These are phyloP conservation scores for Ancistrus triradiatus DNA, from an alignment of 2,113 vertebrate species.

Conservation along the genomic window DNA sequence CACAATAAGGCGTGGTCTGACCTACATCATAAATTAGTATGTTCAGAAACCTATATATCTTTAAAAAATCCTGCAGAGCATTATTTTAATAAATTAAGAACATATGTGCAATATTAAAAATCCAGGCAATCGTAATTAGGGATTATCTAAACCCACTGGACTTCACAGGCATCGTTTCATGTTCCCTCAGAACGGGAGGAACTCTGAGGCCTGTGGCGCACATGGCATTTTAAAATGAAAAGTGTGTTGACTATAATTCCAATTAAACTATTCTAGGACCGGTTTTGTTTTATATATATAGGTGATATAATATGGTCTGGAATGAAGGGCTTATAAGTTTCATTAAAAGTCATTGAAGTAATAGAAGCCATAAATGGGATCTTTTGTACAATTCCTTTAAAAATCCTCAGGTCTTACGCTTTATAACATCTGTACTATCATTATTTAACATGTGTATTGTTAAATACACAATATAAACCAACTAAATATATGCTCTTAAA, in stretches of 20 bases:
- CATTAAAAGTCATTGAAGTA: too few species aligned
- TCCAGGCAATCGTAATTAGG: conserved; percentile 9
- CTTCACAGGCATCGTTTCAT: conserved; percentile 7
- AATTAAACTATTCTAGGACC: too few species aligned
- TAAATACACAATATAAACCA: too few species aligned
- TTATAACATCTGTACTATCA: too few species aligned
- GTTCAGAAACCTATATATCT: conserved; percentile 10
- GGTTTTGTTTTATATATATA: too few species aligned
- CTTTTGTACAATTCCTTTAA: too few species aligned
- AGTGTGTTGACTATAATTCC: not conserved
- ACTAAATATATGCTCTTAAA: too few species aligned
- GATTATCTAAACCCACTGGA: conserved; percentile 23
- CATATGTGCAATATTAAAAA: conserved; percentile 7
- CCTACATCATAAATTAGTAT: conserved; percentile 17
- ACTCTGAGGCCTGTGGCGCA: conserved; percentile 3
- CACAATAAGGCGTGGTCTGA: not conserved
- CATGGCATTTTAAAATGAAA: not conserved
- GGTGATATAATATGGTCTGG: too few species aligned
- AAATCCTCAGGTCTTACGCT: too few species aligned
- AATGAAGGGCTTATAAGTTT: too few species aligned
- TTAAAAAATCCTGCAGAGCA: not conserved
- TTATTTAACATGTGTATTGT: too few species aligned
- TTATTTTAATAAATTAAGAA: conserved; percentile 13
- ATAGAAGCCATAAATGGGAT: too few species aligned
- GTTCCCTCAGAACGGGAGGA: not conserved